A percentile compares a stretch with the other conserved stretches of the same genome.
Evolutionary conservation across 2,797 vertebrate genomes (phyloP).

Genomic region (Coregonus ussuriensis): DNA sequence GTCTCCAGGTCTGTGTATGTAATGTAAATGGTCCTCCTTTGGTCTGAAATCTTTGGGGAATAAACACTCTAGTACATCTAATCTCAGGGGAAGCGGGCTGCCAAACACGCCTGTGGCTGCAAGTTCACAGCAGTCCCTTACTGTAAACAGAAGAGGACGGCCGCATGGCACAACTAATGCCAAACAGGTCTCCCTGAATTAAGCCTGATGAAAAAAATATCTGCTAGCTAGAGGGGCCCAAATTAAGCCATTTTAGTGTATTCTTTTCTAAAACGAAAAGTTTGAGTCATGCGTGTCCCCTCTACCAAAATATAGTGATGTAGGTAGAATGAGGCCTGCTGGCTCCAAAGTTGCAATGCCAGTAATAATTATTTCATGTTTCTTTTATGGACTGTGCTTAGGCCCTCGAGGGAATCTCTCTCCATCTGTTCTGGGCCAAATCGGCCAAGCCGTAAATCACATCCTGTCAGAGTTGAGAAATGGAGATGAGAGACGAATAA

Average conservation of each 20-base stretch:
- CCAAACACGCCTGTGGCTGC: neutral
- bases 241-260: neutral
- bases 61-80: constrained; percentile 24
- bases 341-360: constrained; percentile 9
- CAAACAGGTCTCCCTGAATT: neutral
- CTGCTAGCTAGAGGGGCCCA: neutral
- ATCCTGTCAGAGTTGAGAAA: constrained; percentile 6
- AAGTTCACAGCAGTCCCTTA: neutral
- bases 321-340: neutral
- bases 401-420: constrained; percentile 19
- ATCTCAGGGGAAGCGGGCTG: neutral
- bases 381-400: constrained; percentile 37
- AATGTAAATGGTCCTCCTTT: constrained; percentile 31
- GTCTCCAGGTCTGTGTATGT: constrained; percentile 22
- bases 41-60: constrained; percentile 11
- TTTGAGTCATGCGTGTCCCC: neutral
- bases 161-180: neutral
- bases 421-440: constrained; percentile 22
- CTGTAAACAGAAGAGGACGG: neutral
- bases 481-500: neutral
- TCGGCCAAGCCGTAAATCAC: constrained; percentile 25
- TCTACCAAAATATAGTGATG: neutral
- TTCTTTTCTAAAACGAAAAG: neutral
- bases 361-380: constrained; percentile 31
- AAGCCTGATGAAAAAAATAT: neutral